Base-by-base conservation (phyloP, 2,888 invertebrate species). In the Athetis lepigone region DNA sequence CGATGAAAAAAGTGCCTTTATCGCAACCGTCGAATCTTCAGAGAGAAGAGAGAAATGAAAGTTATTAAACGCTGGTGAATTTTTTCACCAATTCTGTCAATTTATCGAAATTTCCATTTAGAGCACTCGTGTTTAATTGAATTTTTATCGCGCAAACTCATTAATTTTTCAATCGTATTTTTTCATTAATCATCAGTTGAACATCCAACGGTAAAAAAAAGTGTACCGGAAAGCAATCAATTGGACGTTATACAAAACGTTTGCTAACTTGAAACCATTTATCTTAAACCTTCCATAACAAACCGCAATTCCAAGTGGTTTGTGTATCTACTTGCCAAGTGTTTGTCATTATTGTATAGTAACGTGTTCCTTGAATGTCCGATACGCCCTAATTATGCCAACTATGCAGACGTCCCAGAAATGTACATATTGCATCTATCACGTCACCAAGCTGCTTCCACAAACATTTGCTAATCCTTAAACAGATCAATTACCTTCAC, bases 201-300 rank as follows among this genome's bases (percentile, higher is more conserved):
- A 65, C 19, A 56, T 46, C 27, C 33, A 50, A 6, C 27, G 33
- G 39, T 56, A 47, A 60, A n/a, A n/a, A n/a, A n/a, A n/a, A n/a
- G n/a, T 43, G 23, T 69, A 57, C 46, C 45, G 45, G 21, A 54
- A 56, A 70, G n/a, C 46, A 66, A 70, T 74, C 40, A 55, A 80
- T 76, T 75, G 71, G 47, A 81, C 75, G 70, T 77, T 75, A 88
- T 84, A 80, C 78, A 85, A 88, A 88, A 81, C 70, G 65, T 77
- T 68, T 40, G 62, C 76, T 83, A 88, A 87, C 80, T 82, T 63
- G 49, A 39, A 75, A 37, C 42, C 40, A 59, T 61, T n/a, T 70
- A 29, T 29, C 70, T 73, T 80, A 82, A n/a, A n/a, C n/a, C n/a
- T 76, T 81, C 81, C 64, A 75, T 71, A 80, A 82, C 77, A 73